phyloP scores from a whole-genome alignment of 2,888 invertebrate genomes.

The Gnatocerus cornutus region DNA sequence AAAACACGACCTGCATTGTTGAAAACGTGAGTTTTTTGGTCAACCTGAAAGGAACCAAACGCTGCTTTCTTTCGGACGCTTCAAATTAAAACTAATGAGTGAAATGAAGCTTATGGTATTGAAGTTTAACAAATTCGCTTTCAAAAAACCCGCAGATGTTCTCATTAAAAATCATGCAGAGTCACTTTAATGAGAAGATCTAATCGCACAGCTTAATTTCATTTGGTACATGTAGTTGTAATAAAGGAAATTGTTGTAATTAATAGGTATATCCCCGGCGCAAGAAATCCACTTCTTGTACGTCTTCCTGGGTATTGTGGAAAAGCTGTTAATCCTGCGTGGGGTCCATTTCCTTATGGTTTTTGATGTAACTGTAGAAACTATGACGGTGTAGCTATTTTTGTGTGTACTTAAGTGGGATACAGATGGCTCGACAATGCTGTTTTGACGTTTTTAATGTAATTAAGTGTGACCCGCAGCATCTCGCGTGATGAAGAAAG shows the following conservation, averaged over 20 bases:
- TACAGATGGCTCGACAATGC: not conserved
- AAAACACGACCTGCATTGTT: constrained; percentile 23
- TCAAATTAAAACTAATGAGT: constrained; percentile 14
- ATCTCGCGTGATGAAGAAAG: not conserved
- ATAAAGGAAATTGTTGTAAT: constrained; percentile 28
- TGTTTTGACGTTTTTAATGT: not conserved
- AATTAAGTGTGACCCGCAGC: not conserved
- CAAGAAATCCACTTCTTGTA: not conserved
- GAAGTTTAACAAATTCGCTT: constrained; percentile 3
- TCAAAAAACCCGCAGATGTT: constrained; percentile 11
- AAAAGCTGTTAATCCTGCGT: not conserved
- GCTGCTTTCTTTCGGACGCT: constrained; percentile 3
- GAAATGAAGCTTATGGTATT: constrained; percentile 10
- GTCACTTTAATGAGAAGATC: constrained; percentile 16
- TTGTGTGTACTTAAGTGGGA: too few relatives aligned
- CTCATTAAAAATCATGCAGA: constrained; percentile 9
- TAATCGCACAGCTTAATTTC: constrained; percentile 13
- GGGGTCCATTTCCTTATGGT: not conserved
- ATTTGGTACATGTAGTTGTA: constrained; percentile 11
- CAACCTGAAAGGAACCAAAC: not conserved
- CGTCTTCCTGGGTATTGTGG: constrained; percentile 21
- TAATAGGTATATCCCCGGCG: constrained; percentile 8
- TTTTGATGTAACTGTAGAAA: constrained; percentile 1
- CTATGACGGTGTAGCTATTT: not conserved
- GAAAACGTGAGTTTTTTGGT: constrained; percentile 14